A percentile compares a stretch with the other conserved stretches of the same genome.
Conservation (phyloP, 2,797 vertebrate species). For the Hydrophis major region DNA sequence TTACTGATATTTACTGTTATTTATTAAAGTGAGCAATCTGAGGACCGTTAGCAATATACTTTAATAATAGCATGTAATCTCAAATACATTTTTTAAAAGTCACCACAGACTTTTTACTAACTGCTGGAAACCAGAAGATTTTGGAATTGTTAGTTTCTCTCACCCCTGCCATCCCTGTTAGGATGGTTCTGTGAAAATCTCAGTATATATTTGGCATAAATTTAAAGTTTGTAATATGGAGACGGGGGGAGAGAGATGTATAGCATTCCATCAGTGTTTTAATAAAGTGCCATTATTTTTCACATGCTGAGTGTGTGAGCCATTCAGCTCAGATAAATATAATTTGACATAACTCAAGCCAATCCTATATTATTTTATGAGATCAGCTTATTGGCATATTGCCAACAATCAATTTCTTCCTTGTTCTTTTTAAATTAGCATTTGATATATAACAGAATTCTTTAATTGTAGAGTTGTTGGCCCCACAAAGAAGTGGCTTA, state of each 20-base stretch:
- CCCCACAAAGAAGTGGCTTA: neutral
- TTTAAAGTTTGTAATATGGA: neutral
- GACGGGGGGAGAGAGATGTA: neutral
- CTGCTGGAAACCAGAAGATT: neutral
- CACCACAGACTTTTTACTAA: neutral
- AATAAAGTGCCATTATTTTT: conserved; percentile 28
- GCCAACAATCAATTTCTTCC: conserved; percentile 37
- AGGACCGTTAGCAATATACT: neutral
- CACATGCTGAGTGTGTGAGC: conserved; percentile 24
- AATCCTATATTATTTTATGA: neutral
- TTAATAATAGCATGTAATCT: neutral
- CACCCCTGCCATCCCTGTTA: neutral
- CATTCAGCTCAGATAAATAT: conserved; percentile 40
- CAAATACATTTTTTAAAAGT: neutral
- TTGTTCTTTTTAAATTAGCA: neutral
- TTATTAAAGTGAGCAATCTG: neutral
- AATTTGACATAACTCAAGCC: conserved; percentile 6
- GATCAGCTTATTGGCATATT: neutral
- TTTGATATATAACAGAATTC: conserved; percentile 10
- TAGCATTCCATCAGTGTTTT: conserved; percentile 40
- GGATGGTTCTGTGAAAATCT: neutral
- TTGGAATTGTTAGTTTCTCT: neutral
- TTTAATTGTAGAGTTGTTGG: conserved; percentile 21
- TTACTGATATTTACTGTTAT: too few species aligned
- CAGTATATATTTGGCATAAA: conserved; percentile 10